A percentile compares a stretch with the other conserved stretches of the same genome.
These are phyloP conservation scores for Ascidia mentula DNA, from an alignment of 23 tunicate species.

Conservation along the genomic window DNA sequence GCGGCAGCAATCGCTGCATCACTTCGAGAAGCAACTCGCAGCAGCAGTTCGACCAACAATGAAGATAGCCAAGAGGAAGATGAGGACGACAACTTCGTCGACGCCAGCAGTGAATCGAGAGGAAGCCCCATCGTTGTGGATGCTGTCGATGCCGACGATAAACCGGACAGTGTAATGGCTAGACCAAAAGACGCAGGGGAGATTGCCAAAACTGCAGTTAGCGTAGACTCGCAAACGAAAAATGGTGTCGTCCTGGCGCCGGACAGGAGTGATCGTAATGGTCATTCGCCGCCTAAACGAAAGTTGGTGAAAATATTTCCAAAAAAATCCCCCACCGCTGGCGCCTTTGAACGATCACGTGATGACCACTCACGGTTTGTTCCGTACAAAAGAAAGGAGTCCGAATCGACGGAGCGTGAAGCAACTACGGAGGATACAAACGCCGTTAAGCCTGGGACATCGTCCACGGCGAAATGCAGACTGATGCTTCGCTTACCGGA, in stretches of 20 bases:
- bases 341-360: background rate
- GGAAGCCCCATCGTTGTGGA: background rate
- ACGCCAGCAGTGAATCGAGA: conserved; percentile 11
- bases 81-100: conserved; percentile 12
- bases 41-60: background rate
- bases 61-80: conserved; percentile 8
- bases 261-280: too few species aligned
- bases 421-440: background rate
- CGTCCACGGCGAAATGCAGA: conserved; percentile 17
- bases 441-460: background rate
- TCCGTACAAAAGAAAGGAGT: background rate
- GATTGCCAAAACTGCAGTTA: background rate
- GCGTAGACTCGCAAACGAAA: background rate
- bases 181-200: background rate
- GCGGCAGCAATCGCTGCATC: conserved; percentile 90
- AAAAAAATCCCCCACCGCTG: conserved; percentile 5
- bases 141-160: background rate
- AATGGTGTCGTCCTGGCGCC: background rate
- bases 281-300: conserved; percentile 18
- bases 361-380: background rate
- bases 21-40: conserved; percentile 37
- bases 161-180: too few species aligned
- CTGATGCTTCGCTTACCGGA: conserved; percentile 54
- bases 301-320: conserved; percentile 26
- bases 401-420: background rate